Percentiles rank a stretch among this genome's conserved stretches.
Conservation (phyloP, 2,888 invertebrate genomes). For the Steinernema carpocapsae region DNA sequence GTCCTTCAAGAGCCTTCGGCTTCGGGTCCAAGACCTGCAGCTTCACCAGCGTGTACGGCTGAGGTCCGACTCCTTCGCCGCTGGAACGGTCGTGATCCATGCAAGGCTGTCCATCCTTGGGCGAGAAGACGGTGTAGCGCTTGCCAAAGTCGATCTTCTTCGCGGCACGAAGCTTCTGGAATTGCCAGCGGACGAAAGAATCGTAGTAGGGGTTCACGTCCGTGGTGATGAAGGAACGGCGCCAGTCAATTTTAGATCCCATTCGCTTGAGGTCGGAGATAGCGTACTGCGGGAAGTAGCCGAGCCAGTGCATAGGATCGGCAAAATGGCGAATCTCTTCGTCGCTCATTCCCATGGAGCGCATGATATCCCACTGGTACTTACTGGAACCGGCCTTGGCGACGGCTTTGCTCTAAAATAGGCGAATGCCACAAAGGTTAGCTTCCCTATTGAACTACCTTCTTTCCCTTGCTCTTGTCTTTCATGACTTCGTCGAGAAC, state of each 20-base stretch:
- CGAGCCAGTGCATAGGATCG: conserved; percentile 88
- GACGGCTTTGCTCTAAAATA: conserved; percentile 82
- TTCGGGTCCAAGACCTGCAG: conserved; percentile 76
- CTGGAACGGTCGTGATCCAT: conserved; percentile 97
- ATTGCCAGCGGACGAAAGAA: conserved; percentile 97
- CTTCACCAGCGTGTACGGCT: conserved; percentile 95
- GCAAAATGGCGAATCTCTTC: conserved; percentile 92
- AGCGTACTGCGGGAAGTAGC: conserved; percentile 91
- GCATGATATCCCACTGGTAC: conserved; percentile 99
- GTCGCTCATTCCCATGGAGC: conserved; percentile 84
- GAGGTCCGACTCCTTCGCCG: conserved; percentile 96
- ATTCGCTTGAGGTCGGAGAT: conserved; percentile 84
- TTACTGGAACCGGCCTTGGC: conserved; percentile 88
- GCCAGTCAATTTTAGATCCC: conserved; percentile 92
- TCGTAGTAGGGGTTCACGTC: conserved; percentile 96
- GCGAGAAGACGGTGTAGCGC: conserved; percentile 92
- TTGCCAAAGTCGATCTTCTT: conserved; percentile 96
- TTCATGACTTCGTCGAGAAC: conserved; percentile 74
- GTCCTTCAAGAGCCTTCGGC: conserved; percentile 70
- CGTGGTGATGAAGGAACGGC: conserved; percentile 96
- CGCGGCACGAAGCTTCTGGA: conserved; percentile 81
- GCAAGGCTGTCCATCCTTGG: conserved; percentile 94
- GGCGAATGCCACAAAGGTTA: not conserved
- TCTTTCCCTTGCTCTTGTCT: conserved; percentile 88
- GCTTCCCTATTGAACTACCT: conserved; percentile 63